A percentile compares a stretch with the other conserved stretches of the same genome.
These are phyloP conservation scores for Phrynocephalus versicolor DNA, from an alignment of 2,113 vertebrate species.

Conservation along the genomic window DNA sequence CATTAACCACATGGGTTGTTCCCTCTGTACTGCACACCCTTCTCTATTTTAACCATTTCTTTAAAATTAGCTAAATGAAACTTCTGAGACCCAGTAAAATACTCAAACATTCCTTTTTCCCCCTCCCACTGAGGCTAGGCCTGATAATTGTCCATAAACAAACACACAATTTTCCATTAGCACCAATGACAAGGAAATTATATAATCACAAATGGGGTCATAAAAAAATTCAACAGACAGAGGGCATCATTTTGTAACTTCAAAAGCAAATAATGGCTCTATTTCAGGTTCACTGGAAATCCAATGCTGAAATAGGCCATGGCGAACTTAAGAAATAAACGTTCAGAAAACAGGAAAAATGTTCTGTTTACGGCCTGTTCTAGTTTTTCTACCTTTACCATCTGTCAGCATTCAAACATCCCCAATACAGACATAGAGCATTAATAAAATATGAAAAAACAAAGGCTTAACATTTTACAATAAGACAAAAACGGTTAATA, in stretches of 20 bases:
- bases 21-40: slow-evolving; percentile 77
- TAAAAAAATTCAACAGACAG: slow-evolving; percentile 73
- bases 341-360: slow-evolving; percentile 68
- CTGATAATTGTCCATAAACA: slow-evolving; percentile 74
- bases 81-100: slow-evolving; percentile 75
- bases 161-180: slow-evolving; percentile 78
- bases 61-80: slow-evolving; percentile 78
- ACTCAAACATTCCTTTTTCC: slow-evolving; percentile 67
- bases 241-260: slow-evolving; percentile 76
- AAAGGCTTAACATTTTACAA: slow-evolving; percentile 88
- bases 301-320: slow-evolving; percentile 68
- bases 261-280: slow-evolving; percentile 69
- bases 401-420: slow-evolving; percentile 80
- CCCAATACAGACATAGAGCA: slow-evolving; percentile 86
- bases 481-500: slow-evolving; percentile 97
- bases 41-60: slow-evolving; percentile 74
- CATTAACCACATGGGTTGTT: slow-evolving; percentile 84
- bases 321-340: slow-evolving; percentile 69
- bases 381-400: slow-evolving; percentile 69
- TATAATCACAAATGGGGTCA: slow-evolving; percentile 73
- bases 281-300: slow-evolving; percentile 66
- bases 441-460: slow-evolving; percentile 84
- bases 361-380: slow-evolving; percentile 70
- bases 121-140: slow-evolving; percentile 69
- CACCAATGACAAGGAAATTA: slow-evolving; percentile 80